Percentiles rank a stretch among this genome's conserved stretches.
Evolutionary conservation across 2,888 invertebrate genomes (phyloP).

Genomic region (Papilio elwesi): DNA sequence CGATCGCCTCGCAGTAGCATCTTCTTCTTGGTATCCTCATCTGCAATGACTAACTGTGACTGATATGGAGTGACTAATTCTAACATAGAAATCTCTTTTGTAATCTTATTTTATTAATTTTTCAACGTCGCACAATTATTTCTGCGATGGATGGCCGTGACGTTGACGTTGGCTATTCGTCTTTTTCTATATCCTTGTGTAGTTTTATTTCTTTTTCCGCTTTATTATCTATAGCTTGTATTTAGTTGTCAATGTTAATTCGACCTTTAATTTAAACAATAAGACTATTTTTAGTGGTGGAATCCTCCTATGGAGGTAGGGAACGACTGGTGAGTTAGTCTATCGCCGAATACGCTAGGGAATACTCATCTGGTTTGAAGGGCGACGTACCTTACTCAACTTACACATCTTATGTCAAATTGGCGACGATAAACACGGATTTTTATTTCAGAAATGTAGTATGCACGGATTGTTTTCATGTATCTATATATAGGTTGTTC

Average conservation of each 20-base stretch:
- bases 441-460: too few relatives aligned
- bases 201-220: conserved; percentile 19
- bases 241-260: conserved; percentile 8
- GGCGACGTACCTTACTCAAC: too few relatives aligned
- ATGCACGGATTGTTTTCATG: too few relatives aligned
- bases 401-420: too few relatives aligned
- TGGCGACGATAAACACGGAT: too few relatives aligned
- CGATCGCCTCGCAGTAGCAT: conserved; percentile 29
- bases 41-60: conserved; percentile 39
- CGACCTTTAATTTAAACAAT: neutral
- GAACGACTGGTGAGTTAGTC: too few relatives aligned
- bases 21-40: conserved; percentile 32
- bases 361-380: too few relatives aligned
- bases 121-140: neutral
- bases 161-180: conserved; percentile 16
- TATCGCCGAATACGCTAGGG: too few relatives aligned
- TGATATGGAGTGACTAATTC: conserved; percentile 38
- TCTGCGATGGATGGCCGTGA: conserved; percentile 7
- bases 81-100: conserved; percentile 32
- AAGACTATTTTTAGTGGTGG: too few relatives aligned
- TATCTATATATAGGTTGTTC: too few relatives aligned
- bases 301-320: too few relatives aligned
- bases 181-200: conserved; percentile 29
- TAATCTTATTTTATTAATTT: conserved; percentile 16
- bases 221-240: conserved; percentile 23